These are phyloP conservation scores for Idaea biselata DNA, from an alignment of 2,888 invertebrate species.

Conservation along the genomic window DNA sequence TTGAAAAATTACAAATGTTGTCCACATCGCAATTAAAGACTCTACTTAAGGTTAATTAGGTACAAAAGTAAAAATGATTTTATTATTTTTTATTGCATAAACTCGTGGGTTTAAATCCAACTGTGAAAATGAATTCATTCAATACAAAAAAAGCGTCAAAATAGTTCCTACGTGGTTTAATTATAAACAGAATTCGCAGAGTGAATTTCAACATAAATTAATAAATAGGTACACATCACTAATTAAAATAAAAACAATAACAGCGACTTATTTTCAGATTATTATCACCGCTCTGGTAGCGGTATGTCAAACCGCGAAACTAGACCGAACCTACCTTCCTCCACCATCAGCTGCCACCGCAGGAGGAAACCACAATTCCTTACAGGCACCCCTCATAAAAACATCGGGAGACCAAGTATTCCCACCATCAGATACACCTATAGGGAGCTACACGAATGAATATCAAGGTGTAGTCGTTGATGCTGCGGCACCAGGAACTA, in stretches of 20 bases:
- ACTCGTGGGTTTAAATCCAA: too few species aligned
- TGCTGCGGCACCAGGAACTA: slow-evolving; percentile 59
- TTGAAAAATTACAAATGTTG: not conserved
- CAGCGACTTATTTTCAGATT: slow-evolving; percentile 40
- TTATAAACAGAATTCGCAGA: too few species aligned
- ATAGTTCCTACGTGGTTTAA: too few species aligned
- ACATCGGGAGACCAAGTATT: slow-evolving; percentile 39
- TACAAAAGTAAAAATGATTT: too few species aligned
- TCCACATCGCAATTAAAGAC: too few species aligned
- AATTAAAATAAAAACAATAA: not conserved
- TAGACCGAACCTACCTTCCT: slow-evolving; percentile 61
- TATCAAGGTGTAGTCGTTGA: slow-evolving; percentile 71
- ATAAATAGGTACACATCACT: too few species aligned
- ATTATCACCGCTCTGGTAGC: slow-evolving; percentile 60
- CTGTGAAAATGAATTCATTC: too few species aligned
- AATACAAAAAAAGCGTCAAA: too few species aligned
- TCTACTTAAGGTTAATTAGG: too few species aligned
- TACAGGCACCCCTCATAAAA: slow-evolving; percentile 46
- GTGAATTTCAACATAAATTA: too few species aligned
- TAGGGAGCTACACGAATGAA: slow-evolving; percentile 63
- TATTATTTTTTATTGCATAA: too few species aligned
- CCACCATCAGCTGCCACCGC: slow-evolving; percentile 57
- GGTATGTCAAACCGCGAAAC: slow-evolving; percentile 61
- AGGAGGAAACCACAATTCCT: slow-evolving; percentile 54
- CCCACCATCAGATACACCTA: slow-evolving; percentile 48